Base-by-base conservation (phyloP, 1,140 invertebrate species). In the Euura saliciscinereae region DNA sequence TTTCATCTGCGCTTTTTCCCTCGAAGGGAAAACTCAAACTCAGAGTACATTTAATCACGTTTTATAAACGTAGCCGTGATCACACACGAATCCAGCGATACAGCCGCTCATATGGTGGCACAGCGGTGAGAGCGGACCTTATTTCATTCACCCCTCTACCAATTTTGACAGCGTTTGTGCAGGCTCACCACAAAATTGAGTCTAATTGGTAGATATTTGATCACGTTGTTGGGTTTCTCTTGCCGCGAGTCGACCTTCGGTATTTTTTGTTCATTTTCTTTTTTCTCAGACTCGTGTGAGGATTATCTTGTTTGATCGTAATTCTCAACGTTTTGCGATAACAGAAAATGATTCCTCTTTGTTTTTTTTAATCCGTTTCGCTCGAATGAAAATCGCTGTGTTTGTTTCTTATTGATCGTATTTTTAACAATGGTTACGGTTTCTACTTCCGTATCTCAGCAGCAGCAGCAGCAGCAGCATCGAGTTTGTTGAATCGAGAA, bases 181-280 rank as follows among this genome's bases (percentile, higher is more conserved):
- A 28, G 28, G 28, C 28, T 28, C 28, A 28, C 28, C 1, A 51
- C 46, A n/a, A 51, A 51, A 51, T 59, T 59, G 51, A n/a, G 51
- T 59, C 51, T 59, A 59, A 59, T 59, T 59, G 51, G 51, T n/a
- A 6, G 51, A 59, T 59, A 59, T 59, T 59, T 59, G 51, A 59
- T 8, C 51, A n/a, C 8, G 51, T 4, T 4, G 51, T 59, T 59
- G 13, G 51, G 51, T 59, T 59, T 59, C 51, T 59, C 51, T 59
- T n/a, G 5, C 51, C 51, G 5, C 3, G 51, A 3, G 10, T 59
- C 3, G 13, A n/a, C 10, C 13, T 59, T 6, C 51, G 3, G 51
- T 59, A 28, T 28, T 28, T 28, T 28, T 28, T 28, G 0, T 28
- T 28, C 28, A 28, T 28, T 28, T 28, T 28, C 28, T 28, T 28